phyloP scores from a whole-genome alignment of 2,113 vertebrate species.

The Tychaedon coryphoeus region DNA sequence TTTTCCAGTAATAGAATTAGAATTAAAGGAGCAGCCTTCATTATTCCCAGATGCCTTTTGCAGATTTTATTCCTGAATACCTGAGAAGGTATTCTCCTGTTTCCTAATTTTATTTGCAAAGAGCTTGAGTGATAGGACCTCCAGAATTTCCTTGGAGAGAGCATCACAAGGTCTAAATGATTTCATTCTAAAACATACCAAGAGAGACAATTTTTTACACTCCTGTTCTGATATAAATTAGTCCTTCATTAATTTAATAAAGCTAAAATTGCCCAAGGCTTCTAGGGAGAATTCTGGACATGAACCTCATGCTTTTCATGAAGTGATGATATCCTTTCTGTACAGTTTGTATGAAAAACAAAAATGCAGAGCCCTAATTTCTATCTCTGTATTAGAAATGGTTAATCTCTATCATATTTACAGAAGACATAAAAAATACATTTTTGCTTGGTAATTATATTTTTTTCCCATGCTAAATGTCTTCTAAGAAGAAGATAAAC shows the following conservation, averaged over 20 bases:
- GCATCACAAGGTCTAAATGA: background rate
- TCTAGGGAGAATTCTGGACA: background rate
- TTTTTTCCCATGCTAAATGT: background rate
- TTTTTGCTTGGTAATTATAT: background rate
- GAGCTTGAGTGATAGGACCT: background rate
- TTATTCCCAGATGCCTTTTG: background rate
- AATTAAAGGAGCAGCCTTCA: background rate
- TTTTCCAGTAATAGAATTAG: constrained; percentile 23
- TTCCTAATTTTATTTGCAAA: background rate
- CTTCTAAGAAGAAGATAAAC: background rate
- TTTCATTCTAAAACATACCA: background rate
- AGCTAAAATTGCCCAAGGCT: background rate
- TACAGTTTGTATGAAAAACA: background rate
- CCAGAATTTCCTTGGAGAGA: background rate
- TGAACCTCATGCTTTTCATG: background rate
- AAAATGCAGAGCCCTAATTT: background rate
- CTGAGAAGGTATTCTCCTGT: background rate
- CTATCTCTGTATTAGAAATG: background rate
- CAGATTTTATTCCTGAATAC: background rate
- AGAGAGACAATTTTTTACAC: rapidly evolving
- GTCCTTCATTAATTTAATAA: background rate
- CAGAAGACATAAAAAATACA: background rate
- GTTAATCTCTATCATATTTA: background rate
- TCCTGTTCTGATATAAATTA: background rate
- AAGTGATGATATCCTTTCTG: background rate